Evolutionary conservation across 2,113 vertebrate genomes (phyloP).

Genomic region (Lamprologus callipterus): DNA sequence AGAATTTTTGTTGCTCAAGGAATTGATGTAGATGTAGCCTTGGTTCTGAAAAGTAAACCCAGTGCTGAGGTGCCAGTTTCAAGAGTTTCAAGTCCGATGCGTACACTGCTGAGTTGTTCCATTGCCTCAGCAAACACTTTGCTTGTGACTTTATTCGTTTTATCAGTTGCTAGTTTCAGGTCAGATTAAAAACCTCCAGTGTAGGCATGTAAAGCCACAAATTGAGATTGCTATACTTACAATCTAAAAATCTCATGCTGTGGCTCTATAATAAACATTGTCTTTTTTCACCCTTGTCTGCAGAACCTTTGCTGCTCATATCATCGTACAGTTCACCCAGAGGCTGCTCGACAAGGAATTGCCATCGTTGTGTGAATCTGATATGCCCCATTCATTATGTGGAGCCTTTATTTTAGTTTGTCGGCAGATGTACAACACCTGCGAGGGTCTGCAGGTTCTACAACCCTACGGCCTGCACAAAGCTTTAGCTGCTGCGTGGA

Average conservation of each 20-base stretch:
- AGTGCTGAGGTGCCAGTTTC: background rate
- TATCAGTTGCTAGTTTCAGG: background rate
- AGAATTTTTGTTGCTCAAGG: background rate
- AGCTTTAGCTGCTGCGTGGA: constrained; percentile 81
- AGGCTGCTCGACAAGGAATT: constrained; percentile 78
- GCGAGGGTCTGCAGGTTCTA: constrained; percentile 83
- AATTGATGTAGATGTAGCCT: background rate
- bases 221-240: background rate
- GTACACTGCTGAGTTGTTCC: background rate
- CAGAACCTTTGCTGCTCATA: constrained; percentile 78
- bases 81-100: background rate
- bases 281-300: background rate
- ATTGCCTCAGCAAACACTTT: background rate
- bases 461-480: constrained; percentile 79
- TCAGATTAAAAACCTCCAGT: background rate
- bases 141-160: background rate
- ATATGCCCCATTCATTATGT: constrained; percentile 67
- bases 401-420: constrained; percentile 91
- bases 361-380: constrained; percentile 57
- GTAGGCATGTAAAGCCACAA: background rate
- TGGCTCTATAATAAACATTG: background rate
- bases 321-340: constrained; percentile 83
- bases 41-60: background rate
- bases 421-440: constrained; percentile 87
- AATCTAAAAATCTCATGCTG: background rate